phyloP scores from a whole-genome alignment of 2,797 vertebrate species.

The Halcyon badia region DNA sequence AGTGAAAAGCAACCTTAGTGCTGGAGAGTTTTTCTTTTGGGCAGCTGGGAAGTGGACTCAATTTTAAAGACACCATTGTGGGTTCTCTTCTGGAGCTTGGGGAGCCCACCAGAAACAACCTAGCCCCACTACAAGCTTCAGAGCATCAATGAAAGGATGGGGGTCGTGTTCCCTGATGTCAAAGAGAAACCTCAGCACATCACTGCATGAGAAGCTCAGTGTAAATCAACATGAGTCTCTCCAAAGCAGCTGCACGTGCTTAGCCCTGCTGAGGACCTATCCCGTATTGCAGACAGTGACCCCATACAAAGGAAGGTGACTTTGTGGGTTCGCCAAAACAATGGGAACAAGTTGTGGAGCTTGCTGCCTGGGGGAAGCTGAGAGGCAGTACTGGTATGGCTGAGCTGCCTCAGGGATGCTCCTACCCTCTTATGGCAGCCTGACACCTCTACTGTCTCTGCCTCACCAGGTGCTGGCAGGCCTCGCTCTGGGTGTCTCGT shows the following conservation, averaged over 20 bases:
- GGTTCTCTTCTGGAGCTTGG: neutral
- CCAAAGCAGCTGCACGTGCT: neutral
- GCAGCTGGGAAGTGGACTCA: neutral
- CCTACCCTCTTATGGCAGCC: neutral
- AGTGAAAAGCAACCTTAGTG: neutral
- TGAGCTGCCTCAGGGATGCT: neutral
- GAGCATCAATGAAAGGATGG: neutral
- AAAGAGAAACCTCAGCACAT: neutral
- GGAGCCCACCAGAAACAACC: neutral
- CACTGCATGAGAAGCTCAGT: rapidly evolving
- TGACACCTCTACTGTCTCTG: neutral
- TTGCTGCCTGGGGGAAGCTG: neutral
- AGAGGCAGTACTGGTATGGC: rapidly evolving
- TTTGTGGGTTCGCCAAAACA: neutral
- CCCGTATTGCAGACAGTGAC: neutral
- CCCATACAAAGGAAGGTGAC: neutral
- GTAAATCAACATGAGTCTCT: rapidly evolving
- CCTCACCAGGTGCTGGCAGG: too few species aligned
- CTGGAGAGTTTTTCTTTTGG: neutral
- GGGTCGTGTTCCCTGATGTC: neutral
- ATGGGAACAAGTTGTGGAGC: neutral
- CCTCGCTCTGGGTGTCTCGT: neutral
- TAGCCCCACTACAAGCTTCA: neutral
- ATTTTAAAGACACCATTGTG: neutral
- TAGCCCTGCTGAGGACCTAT: neutral